Conservation (phyloP, 2,888 invertebrate genomes). For the Limnephilus marmoratus region DNA sequence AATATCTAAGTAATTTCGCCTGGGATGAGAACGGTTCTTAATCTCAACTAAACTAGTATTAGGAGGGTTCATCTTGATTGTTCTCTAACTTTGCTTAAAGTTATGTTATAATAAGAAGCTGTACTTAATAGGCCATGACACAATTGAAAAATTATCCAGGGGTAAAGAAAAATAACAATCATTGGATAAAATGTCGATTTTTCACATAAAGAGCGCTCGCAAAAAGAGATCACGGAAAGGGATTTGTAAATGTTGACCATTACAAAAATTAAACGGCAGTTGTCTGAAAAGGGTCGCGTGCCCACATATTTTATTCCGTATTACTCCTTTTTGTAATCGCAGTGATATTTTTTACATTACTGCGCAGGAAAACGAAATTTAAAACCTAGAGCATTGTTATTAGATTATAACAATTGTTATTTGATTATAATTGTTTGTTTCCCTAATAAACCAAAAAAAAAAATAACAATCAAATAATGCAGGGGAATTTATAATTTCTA, state of each 20-base stretch:
- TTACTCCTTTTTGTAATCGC: not conserved
- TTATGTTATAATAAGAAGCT: not conserved
- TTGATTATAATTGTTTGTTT: no score
- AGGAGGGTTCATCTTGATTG: not conserved
- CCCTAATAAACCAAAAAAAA: no score
- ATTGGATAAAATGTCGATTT: not conserved
- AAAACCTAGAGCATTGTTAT: not conserved
- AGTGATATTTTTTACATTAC: not conserved
- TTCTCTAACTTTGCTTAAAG: not conserved
- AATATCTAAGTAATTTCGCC: no score
- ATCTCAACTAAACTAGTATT: no score
- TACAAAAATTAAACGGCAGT: not conserved
- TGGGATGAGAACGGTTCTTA: no score
- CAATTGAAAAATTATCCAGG: not conserved
- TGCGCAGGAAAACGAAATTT: not conserved
- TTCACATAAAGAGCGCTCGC: not conserved
- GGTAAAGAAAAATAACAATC: not conserved
- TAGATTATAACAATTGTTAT: not conserved
- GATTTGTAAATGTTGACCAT: conserved; percentile 2
- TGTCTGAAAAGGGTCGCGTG: not conserved
- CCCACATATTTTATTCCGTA: not conserved
- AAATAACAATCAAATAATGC: not conserved
- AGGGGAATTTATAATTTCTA: no score
- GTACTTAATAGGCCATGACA: not conserved
- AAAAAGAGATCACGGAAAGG: not conserved